These are phyloP conservation scores for Lepidocolaptes lacrymiger DNA, from an alignment of 2,797 vertebrate species.

Conservation along the genomic window DNA sequence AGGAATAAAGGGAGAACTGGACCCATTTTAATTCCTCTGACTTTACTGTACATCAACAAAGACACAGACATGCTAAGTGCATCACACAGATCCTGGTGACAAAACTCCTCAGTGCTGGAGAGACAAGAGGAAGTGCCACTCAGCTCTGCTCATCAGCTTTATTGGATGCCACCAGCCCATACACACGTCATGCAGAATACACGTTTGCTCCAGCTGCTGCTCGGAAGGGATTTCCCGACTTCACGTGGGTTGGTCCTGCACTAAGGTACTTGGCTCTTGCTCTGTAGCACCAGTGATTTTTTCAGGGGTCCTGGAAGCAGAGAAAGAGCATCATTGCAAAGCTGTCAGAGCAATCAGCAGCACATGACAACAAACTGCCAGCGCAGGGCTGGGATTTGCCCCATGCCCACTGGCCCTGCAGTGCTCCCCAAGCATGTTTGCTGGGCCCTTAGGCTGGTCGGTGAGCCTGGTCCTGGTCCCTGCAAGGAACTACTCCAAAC, in stretches of 20 bases:
- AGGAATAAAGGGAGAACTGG: not conserved
- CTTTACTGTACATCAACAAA: conserved; percentile 38
- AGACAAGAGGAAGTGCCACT: conserved; percentile 8
- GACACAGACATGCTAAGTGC: conserved; percentile 19
- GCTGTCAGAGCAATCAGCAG: not conserved
- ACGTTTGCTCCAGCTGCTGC: conserved; percentile 26
- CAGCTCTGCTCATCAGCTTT: conserved; percentile 61
- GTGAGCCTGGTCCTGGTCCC: not conserved
- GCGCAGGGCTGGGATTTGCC: not conserved
- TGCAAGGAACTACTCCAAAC: not conserved
- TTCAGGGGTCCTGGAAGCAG: conserved; percentile 69
- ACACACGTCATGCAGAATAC: conserved; percentile 70
- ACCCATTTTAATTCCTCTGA: not conserved
- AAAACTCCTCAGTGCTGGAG: not conserved
- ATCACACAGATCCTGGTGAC: not conserved
- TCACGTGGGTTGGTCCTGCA: conserved; percentile 26
- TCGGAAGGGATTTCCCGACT: not conserved
- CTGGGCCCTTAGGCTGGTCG: not conserved
- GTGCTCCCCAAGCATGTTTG: not conserved
- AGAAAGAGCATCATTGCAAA: conserved; percentile 67
- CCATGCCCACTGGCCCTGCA: not conserved
- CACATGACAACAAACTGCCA: not conserved
- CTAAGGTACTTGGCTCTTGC: conserved; percentile 64
- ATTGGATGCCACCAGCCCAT: conserved; percentile 61
- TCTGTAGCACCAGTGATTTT: conserved; percentile 56